Base-by-base conservation (phyloP, 2,797 vertebrate species). In the Pseudocheirus occidentalis region DNA sequence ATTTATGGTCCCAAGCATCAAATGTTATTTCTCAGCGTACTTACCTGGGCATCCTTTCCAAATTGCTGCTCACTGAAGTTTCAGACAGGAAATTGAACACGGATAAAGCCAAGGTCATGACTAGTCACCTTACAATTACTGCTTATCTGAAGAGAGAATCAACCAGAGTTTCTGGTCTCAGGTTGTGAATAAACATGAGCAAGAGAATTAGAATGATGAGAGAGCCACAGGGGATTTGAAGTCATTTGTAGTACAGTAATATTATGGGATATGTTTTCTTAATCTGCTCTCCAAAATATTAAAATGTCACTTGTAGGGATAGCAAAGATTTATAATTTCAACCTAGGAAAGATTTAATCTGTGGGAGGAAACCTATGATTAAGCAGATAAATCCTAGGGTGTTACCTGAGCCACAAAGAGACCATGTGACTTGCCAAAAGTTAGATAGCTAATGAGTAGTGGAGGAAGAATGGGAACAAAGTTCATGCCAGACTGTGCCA, bases 21-120 rank as follows among this genome's bases (percentile, higher is more conserved):
- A 97, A 98, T 58, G 31, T 93, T 1, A 0, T 96, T 91, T 94
- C 95, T 97, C 92, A 91, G 95, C 94, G 34, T 95, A 94, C 91
- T 97, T 95, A 94, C 91, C 97, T 95, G 90, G 95, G 97, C 97
- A 98, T 93, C 90, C 46, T 94, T 97, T 96, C 96, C 94, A 97
- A 98, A 97, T 96, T 96, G 93, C 95, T 92, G 91, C 94, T 97
- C 94, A 94, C 54, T 66, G 31, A 97, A 98, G 96, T 92, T 98
- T 97, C 97, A 96, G 95, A 95, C 96, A 93, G 97, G 93, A 98
- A 97, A 97, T 31, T 91, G 95, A 93, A 94, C 90, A 73, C 46
- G 90, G 92, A 96, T 93, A 97, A 97, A 96, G 89, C 94, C 94
- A 97, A 98, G 96, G 96, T 97, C 93, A 93, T 94, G 90, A 96